These are phyloP conservation scores for Pteromalus puparum DNA, from an alignment of 1,140 invertebrate species.

Conservation along the genomic window DNA sequence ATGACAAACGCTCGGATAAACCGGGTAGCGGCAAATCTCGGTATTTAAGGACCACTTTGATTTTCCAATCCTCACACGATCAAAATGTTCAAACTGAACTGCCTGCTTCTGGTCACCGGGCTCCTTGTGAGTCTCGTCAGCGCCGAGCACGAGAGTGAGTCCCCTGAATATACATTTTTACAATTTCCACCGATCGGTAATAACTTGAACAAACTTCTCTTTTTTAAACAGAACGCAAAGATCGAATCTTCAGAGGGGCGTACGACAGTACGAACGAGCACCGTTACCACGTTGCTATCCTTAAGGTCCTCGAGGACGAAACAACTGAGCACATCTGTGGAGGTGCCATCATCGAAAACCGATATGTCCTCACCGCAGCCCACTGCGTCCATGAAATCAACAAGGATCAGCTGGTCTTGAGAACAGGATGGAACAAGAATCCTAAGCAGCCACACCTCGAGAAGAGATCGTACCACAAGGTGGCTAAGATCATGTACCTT, in stretches of 20 bases:
- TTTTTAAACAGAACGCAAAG: too few species aligned
- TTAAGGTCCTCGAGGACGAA: conserved; percentile 56
- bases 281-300: conserved; percentile 63
- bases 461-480: background rate
- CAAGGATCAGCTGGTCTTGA: background rate
- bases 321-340: conserved; percentile 69
- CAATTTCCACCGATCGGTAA: too few species aligned
- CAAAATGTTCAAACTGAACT: too few species aligned
- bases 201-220: too few species aligned
- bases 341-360: conserved; percentile 71
- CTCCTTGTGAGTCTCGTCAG: too few species aligned
- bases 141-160: too few species aligned
- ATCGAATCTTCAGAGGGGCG: conserved; percentile 16
- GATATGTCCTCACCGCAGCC: conserved; percentile 73
- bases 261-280: conserved; percentile 51
- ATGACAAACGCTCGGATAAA: too few species aligned
- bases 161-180: too few species aligned
- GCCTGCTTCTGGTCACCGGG: too few species aligned
- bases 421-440: background rate
- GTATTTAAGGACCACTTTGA: too few species aligned
- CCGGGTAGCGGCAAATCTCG: too few species aligned
- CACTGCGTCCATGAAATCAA: conserved; percentile 66
- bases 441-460: background rate
- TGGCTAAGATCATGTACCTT: background rate
- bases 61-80: too few species aligned